Conservation (phyloP, 2,113 vertebrate genomes). For the Anser brachyrhynchus region DNA sequence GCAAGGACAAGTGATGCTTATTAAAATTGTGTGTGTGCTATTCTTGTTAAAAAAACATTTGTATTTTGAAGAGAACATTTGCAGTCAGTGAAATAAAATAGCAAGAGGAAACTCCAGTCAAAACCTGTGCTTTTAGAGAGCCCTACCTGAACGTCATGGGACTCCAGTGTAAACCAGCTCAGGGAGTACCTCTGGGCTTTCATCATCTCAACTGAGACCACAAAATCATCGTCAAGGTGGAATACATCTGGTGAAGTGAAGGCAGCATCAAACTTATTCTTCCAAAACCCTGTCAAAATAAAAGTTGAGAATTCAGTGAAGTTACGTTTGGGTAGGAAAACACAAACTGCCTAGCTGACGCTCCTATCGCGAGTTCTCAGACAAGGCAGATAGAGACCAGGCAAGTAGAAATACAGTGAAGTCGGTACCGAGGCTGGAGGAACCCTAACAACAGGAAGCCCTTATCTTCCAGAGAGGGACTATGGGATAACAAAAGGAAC, state of each 20-base stretch:
- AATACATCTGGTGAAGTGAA: constrained; percentile 85
- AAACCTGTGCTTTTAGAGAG: neutral
- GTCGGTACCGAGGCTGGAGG: neutral
- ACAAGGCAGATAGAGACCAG: neutral
- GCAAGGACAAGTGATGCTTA: neutral
- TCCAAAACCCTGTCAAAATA: constrained; percentile 86
- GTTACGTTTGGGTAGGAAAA: neutral
- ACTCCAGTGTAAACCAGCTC: constrained; percentile 80
- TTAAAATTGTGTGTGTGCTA: neutral
- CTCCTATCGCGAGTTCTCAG: neutral
- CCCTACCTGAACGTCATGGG: constrained; percentile 86
- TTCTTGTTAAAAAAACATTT: neutral
- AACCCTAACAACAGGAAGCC: neutral
- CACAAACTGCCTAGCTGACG: neutral
- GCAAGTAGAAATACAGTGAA: neutral
- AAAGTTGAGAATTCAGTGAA: neutral
- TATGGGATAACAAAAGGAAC: constrained; percentile 5
- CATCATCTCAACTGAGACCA: constrained; percentile 93
- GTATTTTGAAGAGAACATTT: neutral
- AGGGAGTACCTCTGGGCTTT: constrained; percentile 84
- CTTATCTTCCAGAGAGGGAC: constrained; percentile 30
- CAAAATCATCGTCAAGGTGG: constrained; percentile 80
- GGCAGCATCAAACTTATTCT: constrained; percentile 84
- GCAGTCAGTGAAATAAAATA: neutral
- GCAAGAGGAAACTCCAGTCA: neutral